Evolutionary conservation across 2,888 invertebrate genomes (phyloP), one percentile per base, ranked within the genome.

Genomic region (Scaptomyza caliginosa): DNA sequence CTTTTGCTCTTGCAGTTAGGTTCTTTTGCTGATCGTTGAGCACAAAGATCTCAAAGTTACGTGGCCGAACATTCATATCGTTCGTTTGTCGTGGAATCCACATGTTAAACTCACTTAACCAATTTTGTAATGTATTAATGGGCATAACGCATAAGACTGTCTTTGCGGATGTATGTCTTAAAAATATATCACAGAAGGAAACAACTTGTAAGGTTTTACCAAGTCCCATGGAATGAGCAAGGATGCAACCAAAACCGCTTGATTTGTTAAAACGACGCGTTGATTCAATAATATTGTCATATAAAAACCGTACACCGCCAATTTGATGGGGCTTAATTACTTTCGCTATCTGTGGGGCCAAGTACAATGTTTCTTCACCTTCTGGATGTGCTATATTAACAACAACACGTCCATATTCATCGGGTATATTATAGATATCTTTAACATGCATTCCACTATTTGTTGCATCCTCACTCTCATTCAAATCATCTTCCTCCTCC

Each of bases 151-250:
- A 97, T 34, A 99, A 92, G 1, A 99, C 97, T 11, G 96, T 96
- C 90, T 95, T 96, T 4, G 97, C 96, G 21, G 93, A 93, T 0
- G 98, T 98, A 90, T 97, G 96, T 50, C 98, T 93, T 78, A 99
- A 93, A 91, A 99, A 98, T 84, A 99, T 96, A 92, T 99, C 99
- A 89, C 96, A 96, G 92, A 99, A 99, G 73, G 97, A 96, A 56
- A 99, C 96, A 57, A 99, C 96, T 92, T 96, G 97, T 59, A 99
- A 93, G 0, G 99, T 99, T 92, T 99, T 99, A n/a, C 99, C 99
- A 24, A 99, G 93, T 1, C 99, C 99, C 99, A 99, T 99, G 40
- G 98, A 98, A 92, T 99, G 99, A 0, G 99, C 99, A 51, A 99
- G 92, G 83, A 99, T 99, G 90, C 99, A 99, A 11, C 99, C 99